Evolutionary conservation across 2,797 vertebrate species (phyloP).

Genomic region (Sebastes steindachneri): DNA sequence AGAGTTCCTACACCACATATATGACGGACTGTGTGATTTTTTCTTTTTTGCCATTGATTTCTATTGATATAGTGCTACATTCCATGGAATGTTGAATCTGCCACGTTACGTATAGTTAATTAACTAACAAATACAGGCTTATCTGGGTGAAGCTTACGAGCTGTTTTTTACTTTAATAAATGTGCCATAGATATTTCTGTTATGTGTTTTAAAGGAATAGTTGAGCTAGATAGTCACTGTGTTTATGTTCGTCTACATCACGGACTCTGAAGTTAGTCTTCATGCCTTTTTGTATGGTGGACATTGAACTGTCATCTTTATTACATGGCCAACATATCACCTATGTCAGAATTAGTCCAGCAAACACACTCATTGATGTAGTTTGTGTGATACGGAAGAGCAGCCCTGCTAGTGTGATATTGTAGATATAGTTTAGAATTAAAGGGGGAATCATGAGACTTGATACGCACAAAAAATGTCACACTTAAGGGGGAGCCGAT

Average conservation of each 20-base stretch:
- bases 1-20: neutral
- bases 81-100: slow-evolving; percentile 64
- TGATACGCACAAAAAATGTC: slow-evolving; percentile 2
- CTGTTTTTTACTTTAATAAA: slow-evolving; percentile 39
- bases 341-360: slow-evolving; percentile 1
- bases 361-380: neutral
- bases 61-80: slow-evolving; percentile 57
- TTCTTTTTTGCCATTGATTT: slow-evolving; percentile 2
- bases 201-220: slow-evolving; percentile 17
- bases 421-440: neutral
- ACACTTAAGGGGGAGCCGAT: neutral
- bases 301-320: slow-evolving; percentile 2
- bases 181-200: slow-evolving; percentile 65
- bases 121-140: slow-evolving; percentile 28
- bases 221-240: neutral
- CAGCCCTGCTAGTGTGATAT: neutral
- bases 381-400: neutral
- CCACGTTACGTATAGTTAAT: slow-evolving; percentile 26
- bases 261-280: slow-evolving; percentile 1
- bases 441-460: neutral
- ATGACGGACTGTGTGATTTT: slow-evolving; percentile 6
- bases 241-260: slow-evolving; percentile 24
- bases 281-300: slow-evolving; percentile 33
- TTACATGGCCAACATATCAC: slow-evolving; percentile 19
- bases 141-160: slow-evolving; percentile 33